Evolutionary conservation across 2,888 invertebrate genomes (phyloP).

Genomic region (Rhyacophila evoluta): DNA sequence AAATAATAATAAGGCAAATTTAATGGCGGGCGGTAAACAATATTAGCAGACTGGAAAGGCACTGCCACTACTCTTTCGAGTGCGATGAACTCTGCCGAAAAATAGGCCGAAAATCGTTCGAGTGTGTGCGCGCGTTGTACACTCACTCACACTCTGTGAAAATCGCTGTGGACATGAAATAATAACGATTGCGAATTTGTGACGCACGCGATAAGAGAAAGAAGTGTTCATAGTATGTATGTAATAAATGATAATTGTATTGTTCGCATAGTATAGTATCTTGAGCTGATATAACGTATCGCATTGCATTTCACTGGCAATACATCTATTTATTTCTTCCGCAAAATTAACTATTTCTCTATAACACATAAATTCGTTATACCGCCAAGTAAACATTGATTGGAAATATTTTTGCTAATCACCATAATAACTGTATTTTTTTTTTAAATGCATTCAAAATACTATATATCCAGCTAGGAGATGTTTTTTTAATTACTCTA

Average conservation of each 20-base stretch:
- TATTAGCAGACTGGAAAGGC: slow-evolving; percentile 17
- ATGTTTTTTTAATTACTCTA: too few relatives aligned
- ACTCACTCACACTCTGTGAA: not conserved
- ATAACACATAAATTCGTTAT: too few relatives aligned
- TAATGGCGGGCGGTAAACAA: slow-evolving; percentile 33
- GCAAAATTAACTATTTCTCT: too few relatives aligned
- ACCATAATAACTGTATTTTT: too few relatives aligned
- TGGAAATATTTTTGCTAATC: too few relatives aligned
- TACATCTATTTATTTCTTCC: not conserved
- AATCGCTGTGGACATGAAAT: not conserved
- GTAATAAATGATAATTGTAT: not conserved
- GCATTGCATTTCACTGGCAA: not conserved
- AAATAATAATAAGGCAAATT: not conserved
- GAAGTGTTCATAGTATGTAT: slow-evolving; percentile 10
- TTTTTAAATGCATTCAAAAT: too few relatives aligned
- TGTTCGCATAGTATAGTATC: too few relatives aligned
- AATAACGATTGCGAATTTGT: slow-evolving; percentile 10
- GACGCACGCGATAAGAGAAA: slow-evolving; percentile 45
- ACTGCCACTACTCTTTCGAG: not conserved
- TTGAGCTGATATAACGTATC: not conserved
- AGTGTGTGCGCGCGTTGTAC: not conserved
- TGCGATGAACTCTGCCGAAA: slow-evolving; percentile 34
- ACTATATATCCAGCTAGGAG: too few relatives aligned
- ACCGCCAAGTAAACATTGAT: too few relatives aligned
- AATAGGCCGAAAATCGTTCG: slow-evolving; percentile 26